Evolutionary conservation across 2,797 vertebrate species (phyloP).

Genomic region (Falco concolor): DNA sequence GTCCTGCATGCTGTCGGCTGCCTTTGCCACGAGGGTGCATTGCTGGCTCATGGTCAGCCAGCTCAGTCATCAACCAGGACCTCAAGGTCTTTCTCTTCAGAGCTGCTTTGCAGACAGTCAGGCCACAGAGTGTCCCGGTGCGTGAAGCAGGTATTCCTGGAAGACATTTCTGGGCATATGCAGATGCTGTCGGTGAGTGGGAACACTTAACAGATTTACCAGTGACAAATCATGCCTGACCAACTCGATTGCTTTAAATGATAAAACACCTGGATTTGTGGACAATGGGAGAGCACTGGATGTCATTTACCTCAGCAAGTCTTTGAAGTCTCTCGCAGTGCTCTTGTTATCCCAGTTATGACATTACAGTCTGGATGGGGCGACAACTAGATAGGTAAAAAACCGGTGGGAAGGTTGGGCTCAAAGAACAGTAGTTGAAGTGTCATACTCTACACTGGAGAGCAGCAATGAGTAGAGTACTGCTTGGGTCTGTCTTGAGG

Average conservation of each 20-base stretch:
- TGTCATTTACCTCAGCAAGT: not conserved
- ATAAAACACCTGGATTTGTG: not conserved
- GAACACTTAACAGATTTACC: not conserved
- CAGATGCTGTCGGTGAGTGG: not conserved
- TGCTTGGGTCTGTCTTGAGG: not conserved
- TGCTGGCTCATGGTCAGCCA: not conserved
- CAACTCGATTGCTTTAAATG: not conserved
- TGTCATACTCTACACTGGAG: rapidly evolving
- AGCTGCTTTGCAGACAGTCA: not conserved
- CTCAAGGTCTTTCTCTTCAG: not conserved
- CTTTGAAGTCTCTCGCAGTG: not conserved
- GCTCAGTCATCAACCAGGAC: not conserved
- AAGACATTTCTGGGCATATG: not conserved
- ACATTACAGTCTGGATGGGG: not conserved
- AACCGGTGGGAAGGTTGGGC: not conserved
- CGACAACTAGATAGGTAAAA: not conserved
- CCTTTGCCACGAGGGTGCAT: not conserved
- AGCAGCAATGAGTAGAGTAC: not conserved
- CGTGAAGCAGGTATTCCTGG: not conserved
- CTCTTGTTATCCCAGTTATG: not conserved
- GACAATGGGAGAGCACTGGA: not conserved
- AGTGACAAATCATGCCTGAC: not conserved
- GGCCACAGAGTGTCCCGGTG: not conserved
- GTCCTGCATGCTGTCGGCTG: not conserved
- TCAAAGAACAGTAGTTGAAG: not conserved